A percentile compares a stretch with the other conserved stretches of the same genome.
These are phyloP conservation scores for Coregonus suidteri DNA, from an alignment of 2,797 vertebrate genomes.

Conservation along the genomic window DNA sequence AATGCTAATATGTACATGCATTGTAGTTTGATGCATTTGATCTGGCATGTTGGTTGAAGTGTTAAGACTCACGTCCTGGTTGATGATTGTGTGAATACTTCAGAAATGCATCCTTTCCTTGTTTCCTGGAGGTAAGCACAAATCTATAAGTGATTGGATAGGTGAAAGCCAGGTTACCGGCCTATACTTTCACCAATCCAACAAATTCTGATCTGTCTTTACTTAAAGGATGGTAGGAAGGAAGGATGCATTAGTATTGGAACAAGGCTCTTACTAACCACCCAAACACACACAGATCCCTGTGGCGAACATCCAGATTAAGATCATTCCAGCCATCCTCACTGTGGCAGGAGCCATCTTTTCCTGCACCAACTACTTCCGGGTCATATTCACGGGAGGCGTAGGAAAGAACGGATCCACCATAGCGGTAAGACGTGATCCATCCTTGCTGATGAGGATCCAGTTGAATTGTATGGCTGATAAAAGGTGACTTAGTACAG, in stretches of 20 bases:
- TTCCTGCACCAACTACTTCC: conserved; percentile 88
- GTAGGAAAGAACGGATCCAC: conserved; percentile 90
- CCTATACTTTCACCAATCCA: not conserved
- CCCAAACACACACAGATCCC: conserved; percentile 73
- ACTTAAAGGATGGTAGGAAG: too few relatives aligned
- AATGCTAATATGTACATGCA: too few relatives aligned
- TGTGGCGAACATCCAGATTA: conserved; percentile 83
- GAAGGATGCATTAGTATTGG: too few relatives aligned
- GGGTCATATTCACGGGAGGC: conserved; percentile 87
- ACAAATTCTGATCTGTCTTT: not conserved
- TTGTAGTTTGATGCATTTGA: too few relatives aligned
- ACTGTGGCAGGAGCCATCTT: conserved; percentile 85
- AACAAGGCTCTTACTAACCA: not conserved
- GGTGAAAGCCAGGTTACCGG: not conserved
- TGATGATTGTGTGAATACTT: not conserved
- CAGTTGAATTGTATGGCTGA: not conserved
- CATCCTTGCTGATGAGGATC: not conserved
- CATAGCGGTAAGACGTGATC: conserved; percentile 74
- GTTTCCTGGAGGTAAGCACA: not conserved
- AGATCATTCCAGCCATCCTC: conserved; percentile 83
- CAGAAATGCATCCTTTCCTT: not conserved
- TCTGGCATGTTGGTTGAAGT: conserved; percentile 41
- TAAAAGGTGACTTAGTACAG: not conserved
- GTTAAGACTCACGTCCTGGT: conserved; percentile 44
- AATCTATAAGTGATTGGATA: not conserved